Evolutionary conservation across 2,113 vertebrate genomes (phyloP).

Genomic region (Spheniscus mendiculus): DNA sequence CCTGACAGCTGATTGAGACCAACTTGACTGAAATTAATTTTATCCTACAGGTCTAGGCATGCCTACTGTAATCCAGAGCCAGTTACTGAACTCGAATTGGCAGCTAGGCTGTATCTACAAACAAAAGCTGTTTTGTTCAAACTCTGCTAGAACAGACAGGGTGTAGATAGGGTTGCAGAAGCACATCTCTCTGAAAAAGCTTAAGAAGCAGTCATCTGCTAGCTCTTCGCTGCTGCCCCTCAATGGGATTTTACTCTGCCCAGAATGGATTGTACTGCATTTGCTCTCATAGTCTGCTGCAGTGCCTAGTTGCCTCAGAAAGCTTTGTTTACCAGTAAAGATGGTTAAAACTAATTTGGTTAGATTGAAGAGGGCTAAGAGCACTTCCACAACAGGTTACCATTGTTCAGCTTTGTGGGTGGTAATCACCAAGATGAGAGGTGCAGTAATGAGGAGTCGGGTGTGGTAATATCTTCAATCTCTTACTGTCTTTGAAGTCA

Average conservation of each 20-base stretch:
- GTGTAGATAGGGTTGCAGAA: neutral
- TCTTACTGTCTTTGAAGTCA: conserved; percentile 22
- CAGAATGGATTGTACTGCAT: fast-evolving
- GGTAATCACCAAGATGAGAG: conserved; percentile 19
- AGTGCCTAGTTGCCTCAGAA: neutral
- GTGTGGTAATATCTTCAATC: conserved; percentile 33
- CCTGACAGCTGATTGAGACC: neutral
- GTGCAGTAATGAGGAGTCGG: neutral
- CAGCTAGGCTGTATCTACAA: neutral
- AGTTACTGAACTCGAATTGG: neutral
- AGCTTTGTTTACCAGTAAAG: neutral
- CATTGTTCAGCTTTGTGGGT: neutral
- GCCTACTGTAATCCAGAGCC: neutral
- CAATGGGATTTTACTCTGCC: neutral
- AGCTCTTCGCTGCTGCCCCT: neutral
- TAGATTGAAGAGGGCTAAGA: neutral
- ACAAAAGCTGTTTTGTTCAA: conserved; percentile 12
- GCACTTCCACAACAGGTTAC: neutral
- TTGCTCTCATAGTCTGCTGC: neutral
- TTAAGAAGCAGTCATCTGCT: neutral
- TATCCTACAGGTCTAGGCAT: neutral
- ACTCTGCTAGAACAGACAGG: neutral
- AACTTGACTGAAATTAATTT: neutral
- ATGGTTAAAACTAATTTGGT: neutral
- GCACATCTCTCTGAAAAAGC: neutral